Evolutionary conservation across 2,797 vertebrate species (phyloP).

Genomic region (Macropodus opercularis): DNA sequence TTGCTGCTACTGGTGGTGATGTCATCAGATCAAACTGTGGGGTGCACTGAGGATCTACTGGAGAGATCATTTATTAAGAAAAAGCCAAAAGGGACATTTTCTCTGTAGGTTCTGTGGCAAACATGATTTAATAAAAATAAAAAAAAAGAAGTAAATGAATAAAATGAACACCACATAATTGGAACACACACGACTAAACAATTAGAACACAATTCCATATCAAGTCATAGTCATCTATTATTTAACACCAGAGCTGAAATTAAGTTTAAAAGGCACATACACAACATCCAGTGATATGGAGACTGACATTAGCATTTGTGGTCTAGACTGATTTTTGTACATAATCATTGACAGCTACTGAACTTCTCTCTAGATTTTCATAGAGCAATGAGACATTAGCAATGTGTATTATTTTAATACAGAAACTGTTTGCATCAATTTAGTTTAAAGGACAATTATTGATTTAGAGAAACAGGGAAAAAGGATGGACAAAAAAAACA

Average conservation of each 20-base stretch:
- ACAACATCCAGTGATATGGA: conserved; percentile 44
- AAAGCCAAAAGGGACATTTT: conserved; percentile 2
- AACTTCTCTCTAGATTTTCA: neutral
- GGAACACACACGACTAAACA: conserved; percentile 76
- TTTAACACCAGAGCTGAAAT: conserved; percentile 46
- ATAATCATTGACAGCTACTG: neutral
- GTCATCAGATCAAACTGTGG: neutral
- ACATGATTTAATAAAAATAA: conserved; percentile 80
- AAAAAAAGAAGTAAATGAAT: conserved; percentile 83
- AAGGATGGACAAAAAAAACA: neutral
- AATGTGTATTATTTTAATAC: neutral
- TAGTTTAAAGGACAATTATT: neutral
- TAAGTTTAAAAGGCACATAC: conserved; percentile 72
- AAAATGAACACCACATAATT: conserved; percentile 88
- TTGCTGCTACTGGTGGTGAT: neutral
- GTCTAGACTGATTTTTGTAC: neutral
- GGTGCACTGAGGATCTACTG: neutral
- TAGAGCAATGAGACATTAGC: neutral
- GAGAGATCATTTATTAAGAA: too few species aligned
- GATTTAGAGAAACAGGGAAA: neutral
- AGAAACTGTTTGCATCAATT: neutral
- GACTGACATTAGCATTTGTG: conserved; percentile 5
- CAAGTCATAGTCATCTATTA: conserved; percentile 41
- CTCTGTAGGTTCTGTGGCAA: conserved; percentile 74
- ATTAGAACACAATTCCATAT: conserved; percentile 68